Evolutionary conservation across 2,113 vertebrate genomes (phyloP).

Genomic region (Rousettus leschenaultii): DNA sequence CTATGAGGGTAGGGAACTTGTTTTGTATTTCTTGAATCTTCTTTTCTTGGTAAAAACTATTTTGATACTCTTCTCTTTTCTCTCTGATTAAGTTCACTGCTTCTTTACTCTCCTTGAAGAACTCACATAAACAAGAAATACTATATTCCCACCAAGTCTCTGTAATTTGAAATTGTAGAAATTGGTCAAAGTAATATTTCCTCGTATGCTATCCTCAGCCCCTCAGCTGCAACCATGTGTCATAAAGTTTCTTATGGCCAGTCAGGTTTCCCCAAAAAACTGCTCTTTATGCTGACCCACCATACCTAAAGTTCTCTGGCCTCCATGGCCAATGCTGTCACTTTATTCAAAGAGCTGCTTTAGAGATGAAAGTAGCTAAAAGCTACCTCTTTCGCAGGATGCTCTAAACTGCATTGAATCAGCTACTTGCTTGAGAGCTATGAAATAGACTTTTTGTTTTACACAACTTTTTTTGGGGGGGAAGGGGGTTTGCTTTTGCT

Average conservation of each 20-base stretch:
- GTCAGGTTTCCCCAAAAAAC: neutral
- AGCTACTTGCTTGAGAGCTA: neutral
- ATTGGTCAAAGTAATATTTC: neutral
- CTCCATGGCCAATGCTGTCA: neutral
- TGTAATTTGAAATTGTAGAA: constrained; percentile 16
- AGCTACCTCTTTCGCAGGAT: neutral
- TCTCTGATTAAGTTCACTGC: neutral
- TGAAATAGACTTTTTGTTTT: neutral
- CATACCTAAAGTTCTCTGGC: neutral
- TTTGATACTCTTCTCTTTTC: neutral
- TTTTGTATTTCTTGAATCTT: neutral
- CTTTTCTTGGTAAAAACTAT: neutral
- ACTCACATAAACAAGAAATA: neutral
- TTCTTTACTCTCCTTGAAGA: neutral
- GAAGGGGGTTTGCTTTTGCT: neutral
- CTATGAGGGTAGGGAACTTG: neutral
- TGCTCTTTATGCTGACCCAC: neutral
- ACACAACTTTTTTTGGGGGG: neutral
- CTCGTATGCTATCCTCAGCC: neutral
- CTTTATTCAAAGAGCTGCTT: neutral
- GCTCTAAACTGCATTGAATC: neutral
- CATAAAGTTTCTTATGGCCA: neutral
- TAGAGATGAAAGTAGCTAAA: constrained; percentile 17
- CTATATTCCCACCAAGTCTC: neutral
- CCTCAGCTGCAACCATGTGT: neutral